Percentiles rank a stretch among this genome's conserved stretches.
phyloP scores from a whole-genome alignment of 1,140 invertebrate species.

The Aphelenchoides fujianensis region DNA sequence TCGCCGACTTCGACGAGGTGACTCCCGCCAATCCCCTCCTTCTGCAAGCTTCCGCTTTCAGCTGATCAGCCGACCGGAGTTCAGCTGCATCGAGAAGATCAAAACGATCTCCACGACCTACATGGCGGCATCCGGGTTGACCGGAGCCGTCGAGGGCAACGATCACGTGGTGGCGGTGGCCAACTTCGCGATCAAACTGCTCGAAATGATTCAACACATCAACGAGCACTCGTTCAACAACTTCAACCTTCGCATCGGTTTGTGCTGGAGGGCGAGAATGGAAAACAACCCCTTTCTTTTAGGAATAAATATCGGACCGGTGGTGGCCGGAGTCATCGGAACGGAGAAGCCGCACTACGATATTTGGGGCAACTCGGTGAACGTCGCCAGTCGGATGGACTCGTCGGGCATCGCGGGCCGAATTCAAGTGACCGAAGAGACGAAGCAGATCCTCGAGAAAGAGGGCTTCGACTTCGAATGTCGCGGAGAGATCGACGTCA shows the following conservation, averaged over 20 bases:
- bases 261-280: no score
- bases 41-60: conserved; percentile 64
- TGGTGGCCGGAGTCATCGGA: conserved; percentile 80
- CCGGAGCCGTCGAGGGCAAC: conserved; percentile 42
- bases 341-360: conserved; percentile 93
- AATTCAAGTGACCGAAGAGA: conserved; percentile 58
- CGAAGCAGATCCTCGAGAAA: conserved; percentile 52
- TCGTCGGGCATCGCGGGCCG: conserved; percentile 43
- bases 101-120: conserved; percentile 93
- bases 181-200: conserved; percentile 77
- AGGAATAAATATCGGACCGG: conserved; percentile 62
- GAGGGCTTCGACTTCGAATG: conserved; percentile 62
- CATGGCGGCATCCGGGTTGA: conserved; percentile 87
- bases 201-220: conserved; percentile 55
- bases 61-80: conserved; percentile 77
- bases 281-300: conserved; percentile 19
- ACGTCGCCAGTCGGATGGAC: conserved; percentile 72
- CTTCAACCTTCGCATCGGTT: conserved; percentile 55
- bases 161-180: conserved; percentile 72
- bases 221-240: conserved; percentile 56
- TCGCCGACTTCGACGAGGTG: conserved; percentile 90
- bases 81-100: conserved; percentile 86
- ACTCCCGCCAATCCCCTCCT: background rate
- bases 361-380: conserved; percentile 92
- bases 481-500: conserved; percentile 60